Base-by-base conservation (phyloP, 1,140 invertebrate species). In the Harpegnathos saltator region DNA sequence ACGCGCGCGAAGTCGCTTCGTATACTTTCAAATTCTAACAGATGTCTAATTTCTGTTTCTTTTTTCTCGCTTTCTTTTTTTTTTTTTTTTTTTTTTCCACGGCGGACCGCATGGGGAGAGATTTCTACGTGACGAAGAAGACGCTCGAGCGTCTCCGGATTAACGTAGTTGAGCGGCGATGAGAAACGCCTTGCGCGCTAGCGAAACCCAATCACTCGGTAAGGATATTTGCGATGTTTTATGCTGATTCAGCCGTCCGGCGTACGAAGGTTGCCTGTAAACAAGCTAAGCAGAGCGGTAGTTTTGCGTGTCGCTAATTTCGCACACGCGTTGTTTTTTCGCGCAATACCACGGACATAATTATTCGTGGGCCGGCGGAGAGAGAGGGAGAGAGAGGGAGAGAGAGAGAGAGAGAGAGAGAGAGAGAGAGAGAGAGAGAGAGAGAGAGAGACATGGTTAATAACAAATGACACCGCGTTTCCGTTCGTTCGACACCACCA, bases 231-330 rank as follows among this genome's bases (percentile, higher is more conserved):
- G 19, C 9, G 17, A 1, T 54, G 12, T 7, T 26, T 78, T 24
- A 26, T 4, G n/a, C 3, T n/a, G n/a, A 26, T 69, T 58, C 26
- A 15, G 50, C 11, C n/a, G 74, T 38, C 38, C 7, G 38, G 56
- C 24, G 3, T 11, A 15, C 56, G 44, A 81, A 81, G 52, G 68
- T 73, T 81, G 26, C 19, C 58, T 68, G 61, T 15, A 61, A 73
- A 29, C 48, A 52, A 73, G 56, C 68, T 82, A 82, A 69, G n/a
- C 62, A 77, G 52, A 19, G 26, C 19, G 48, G 50, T 50, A 38
- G 19, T 14, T 71, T 24, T 12, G 24, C 63, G 58, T n/a, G n/a
- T 58, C n/a, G 65, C 63, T 68, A 78, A 69, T 78, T 69, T 69
- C 33, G 26, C 38, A 56, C 11, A 48, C 63, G 26, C 14, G 52